Percentiles rank a stretch among this genome's conserved stretches.
Conservation (phyloP, 2,113 vertebrate genomes). For the Rhea pennata region DNA sequence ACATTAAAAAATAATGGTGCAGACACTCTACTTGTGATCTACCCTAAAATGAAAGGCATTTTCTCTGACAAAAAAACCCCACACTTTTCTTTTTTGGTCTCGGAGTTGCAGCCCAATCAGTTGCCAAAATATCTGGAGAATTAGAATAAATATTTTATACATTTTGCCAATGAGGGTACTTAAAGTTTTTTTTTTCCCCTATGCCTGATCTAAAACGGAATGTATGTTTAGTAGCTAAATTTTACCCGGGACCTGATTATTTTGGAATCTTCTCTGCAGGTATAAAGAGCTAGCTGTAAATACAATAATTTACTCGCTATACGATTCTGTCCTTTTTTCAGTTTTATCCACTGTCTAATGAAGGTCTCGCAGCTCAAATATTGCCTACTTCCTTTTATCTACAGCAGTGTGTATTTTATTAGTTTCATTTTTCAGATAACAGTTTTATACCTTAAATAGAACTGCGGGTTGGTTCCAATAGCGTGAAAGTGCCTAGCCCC, state of each 20-base stretch:
- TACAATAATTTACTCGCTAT: constrained; percentile 24
- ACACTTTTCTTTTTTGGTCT: neutral
- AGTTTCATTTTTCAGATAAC: constrained; percentile 38
- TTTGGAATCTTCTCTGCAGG: constrained; percentile 30
- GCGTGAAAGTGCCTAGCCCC: constrained; percentile 23
- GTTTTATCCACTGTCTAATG: constrained; percentile 19
- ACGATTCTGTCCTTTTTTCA: neutral
- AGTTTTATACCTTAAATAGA: constrained; percentile 28
- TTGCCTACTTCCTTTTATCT: constrained; percentile 23
- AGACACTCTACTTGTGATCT: neutral
- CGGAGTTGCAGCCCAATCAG: neutral
- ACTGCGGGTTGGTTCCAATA: constrained; percentile 5
- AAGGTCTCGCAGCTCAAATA: constrained; percentile 15
- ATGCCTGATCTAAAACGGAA: neutral
- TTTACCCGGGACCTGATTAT: constrained; percentile 25
- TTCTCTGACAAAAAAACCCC: neutral
- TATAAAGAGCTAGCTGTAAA: constrained; percentile 21
- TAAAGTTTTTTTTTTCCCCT: neutral
- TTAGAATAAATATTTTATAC: neutral
- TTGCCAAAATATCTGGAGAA: neutral
- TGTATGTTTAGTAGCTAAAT: neutral
- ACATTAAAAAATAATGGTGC: neutral
- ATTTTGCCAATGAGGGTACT: neutral
- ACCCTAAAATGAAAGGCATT: neutral
- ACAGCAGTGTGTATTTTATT: neutral